Base-by-base conservation (phyloP, 2,113 vertebrate species). In the Peromyscus californicus region DNA sequence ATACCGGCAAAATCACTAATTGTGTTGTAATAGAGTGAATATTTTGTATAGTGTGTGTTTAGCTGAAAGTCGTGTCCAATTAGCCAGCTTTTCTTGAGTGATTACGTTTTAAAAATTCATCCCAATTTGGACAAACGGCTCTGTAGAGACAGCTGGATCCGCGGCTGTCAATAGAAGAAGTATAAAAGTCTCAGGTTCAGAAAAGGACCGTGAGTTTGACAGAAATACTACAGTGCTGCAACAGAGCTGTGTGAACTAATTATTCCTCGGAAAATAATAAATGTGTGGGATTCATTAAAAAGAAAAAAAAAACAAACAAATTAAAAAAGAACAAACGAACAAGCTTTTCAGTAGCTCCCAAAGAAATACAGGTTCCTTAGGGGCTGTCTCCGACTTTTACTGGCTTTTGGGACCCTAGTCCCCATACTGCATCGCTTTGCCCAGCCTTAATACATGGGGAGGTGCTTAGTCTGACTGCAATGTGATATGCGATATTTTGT, bases 41-140 rank as follows among this genome's bases (percentile, higher is more conserved):
- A 91, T 97, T 93, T 89, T 74, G 63, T 65, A 31, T 91, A 78
- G 88, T 59, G 70, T 36, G 12, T 94, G 36, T 89, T 96, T 94
- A 82, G 67, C 72, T 89, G 89, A 82, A 94, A 93, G 61, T 63
- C 39, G 11, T 82, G 54, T 82, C 93, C 92, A 92, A 95, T 91
- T 67, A 94, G 54, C 65, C n/a, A 61, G 83, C 80, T 94, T 93
- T 82, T 91, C n/a, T 67, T 67, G 48, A 88, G 51, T 67, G 5
- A 54, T n/a, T 92, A 54, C 42, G 39, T 82, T 93, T 88, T 96
- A 75, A 63, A 72, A 86, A 45, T 85, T 91, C 78, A 94, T 74
- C 91, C 29, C 61, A 22, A n/a, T 89, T 89, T 96, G 67, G 89
- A 97, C 72, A 75, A 88, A 86, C 7, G 72, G 24, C 17, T 69